phyloP scores from a whole-genome alignment of 2,888 invertebrate species.

The Sisyra nigra region DNA sequence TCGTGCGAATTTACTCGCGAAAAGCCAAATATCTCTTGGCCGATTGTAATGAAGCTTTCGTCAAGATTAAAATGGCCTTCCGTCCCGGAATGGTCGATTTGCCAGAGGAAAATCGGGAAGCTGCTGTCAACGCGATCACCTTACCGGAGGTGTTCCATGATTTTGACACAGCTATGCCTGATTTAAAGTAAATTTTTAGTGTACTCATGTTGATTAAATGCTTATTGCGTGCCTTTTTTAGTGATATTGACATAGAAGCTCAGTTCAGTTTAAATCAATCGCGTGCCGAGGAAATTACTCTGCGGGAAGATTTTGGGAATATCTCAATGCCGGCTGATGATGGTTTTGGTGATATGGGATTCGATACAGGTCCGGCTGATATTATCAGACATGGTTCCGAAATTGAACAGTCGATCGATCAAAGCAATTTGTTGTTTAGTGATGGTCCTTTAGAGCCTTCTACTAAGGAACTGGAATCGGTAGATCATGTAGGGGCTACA shows the following conservation, averaged over 20 bases:
- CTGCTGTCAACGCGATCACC: conserved; percentile 94
- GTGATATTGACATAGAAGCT: conserved; percentile 92
- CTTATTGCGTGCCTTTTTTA: conserved; percentile 26
- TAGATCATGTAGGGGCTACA: conserved; percentile 28
- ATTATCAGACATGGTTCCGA: conserved; percentile 61
- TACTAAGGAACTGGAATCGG: conserved; percentile 41
- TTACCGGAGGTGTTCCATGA: conserved; percentile 97
- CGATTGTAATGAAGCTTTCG: conserved; percentile 99
- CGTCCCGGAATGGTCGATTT: conserved; percentile 94
- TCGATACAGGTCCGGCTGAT: conserved; percentile 79
- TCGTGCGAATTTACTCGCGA: conserved; percentile 95
- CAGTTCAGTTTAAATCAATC: conserved; percentile 96
- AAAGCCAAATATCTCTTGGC: conserved; percentile 97
- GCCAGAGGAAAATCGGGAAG: conserved; percentile 93
- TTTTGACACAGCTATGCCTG: conserved; percentile 93
- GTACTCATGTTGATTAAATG: too few species aligned
- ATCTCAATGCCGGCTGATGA: conserved; percentile 83
- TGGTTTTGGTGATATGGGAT: conserved; percentile 94
- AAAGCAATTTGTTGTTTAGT: conserved; percentile 58
- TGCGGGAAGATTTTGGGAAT: conserved; percentile 94
- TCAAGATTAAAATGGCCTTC: conserved; percentile 99
- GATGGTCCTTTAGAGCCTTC: conserved; percentile 39
- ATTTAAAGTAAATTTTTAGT: conserved; percentile 59
- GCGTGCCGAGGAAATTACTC: conserved; percentile 95
- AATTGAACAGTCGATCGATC: conserved; percentile 51